A percentile compares a stretch with the other conserved stretches of the same genome.
Conservation (phyloP, 2,797 vertebrate genomes). For the Arnoldichthys spilopterus region DNA sequence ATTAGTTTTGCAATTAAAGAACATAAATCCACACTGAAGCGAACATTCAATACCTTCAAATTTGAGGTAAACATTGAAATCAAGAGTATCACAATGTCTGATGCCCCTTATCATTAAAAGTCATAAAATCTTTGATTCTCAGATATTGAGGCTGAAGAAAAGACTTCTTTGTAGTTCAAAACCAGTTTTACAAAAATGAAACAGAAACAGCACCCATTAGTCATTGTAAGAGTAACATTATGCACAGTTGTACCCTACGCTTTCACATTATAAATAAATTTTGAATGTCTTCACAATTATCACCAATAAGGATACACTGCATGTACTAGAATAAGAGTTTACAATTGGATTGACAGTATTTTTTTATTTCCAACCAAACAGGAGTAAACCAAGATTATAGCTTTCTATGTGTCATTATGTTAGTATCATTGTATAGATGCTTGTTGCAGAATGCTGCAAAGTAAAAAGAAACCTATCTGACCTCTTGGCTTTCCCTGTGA, state of each 20-base stretch:
- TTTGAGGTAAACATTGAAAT: background rate
- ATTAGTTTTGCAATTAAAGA: background rate
- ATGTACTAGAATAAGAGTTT: background rate
- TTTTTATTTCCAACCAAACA: background rate
- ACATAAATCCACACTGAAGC: too few species aligned
- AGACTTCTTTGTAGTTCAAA: too few species aligned
- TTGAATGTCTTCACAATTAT: too few species aligned
- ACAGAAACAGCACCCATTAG: background rate
- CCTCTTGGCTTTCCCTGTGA: conserved; percentile 48
- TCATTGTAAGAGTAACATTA: background rate
- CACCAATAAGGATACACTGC: background rate
- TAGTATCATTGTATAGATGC: background rate
- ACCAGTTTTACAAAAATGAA: too few species aligned
- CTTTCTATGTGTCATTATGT: background rate
- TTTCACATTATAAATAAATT: background rate
- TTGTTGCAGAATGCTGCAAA: conserved; percentile 2
- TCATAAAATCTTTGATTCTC: too few species aligned
- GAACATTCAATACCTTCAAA: background rate
- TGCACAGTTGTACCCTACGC: background rate
- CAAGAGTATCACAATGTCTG: background rate
- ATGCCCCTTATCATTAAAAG: background rate
- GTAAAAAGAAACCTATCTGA: conserved; percentile 43
- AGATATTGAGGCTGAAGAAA: too few species aligned
- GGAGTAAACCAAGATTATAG: background rate
- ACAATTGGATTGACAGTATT: too few species aligned